A percentile compares a stretch with the other conserved stretches of the same genome.
Conservation (phyloP, 2,888 invertebrate species). For the Rhagophthalmus giganteus region DNA sequence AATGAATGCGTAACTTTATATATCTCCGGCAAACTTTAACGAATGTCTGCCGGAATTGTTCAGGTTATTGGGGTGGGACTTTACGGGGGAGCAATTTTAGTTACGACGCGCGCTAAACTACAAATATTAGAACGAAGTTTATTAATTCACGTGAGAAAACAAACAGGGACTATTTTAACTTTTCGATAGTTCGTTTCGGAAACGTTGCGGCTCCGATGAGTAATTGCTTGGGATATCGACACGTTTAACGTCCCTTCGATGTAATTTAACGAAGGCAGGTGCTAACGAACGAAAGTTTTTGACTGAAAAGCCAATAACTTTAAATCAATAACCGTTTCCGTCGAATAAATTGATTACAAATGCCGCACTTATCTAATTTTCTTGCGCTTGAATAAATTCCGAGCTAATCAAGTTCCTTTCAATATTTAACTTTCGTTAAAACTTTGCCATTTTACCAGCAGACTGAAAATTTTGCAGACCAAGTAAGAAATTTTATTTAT, state of each 20-base stretch:
- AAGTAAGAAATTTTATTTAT: conserved; percentile 31
- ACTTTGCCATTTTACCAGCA: conserved; percentile 29
- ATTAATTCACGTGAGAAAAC: conserved; percentile 23
- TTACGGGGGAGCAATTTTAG: conserved; percentile 20
- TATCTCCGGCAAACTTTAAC: conserved; percentile 31
- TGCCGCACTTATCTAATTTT: conserved; percentile 38
- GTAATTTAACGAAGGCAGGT: conserved; percentile 28
- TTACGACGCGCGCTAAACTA: conserved; percentile 24
- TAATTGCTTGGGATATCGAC: too few relatives aligned
- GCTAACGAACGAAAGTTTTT: conserved; percentile 27
- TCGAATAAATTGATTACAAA: conserved; percentile 37
- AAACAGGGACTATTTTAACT: conserved; percentile 8
- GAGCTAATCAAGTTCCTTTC: conserved; percentile 39
- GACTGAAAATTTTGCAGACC: conserved; percentile 24
- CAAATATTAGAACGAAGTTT: conserved; percentile 21
- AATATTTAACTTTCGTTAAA: conserved; percentile 40
- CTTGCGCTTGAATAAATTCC: conserved; percentile 37
- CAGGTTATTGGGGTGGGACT: conserved; percentile 29
- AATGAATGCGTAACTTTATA: conserved; percentile 32
- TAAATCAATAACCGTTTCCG: conserved; percentile 34
- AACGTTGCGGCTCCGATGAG: too few relatives aligned
- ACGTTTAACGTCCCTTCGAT: conserved; percentile 22
- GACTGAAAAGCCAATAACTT: conserved; percentile 29
- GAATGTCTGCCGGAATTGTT: conserved; percentile 29
- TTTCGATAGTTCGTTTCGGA: conserved; percentile 13